These are phyloP conservation scores for Physocephala rufipes DNA, from an alignment of 2,888 invertebrate species.

Conservation along the genomic window DNA sequence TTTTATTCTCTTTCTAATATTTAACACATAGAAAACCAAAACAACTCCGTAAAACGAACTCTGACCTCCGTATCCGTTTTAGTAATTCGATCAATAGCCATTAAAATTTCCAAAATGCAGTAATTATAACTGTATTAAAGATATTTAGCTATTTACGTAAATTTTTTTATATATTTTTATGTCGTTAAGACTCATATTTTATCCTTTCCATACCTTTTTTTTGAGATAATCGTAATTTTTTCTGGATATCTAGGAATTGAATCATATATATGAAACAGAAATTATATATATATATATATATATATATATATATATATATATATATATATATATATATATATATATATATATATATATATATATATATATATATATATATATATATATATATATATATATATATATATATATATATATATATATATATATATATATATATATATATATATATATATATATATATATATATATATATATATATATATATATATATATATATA, in stretches of 20 bases:
- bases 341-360: background rate
- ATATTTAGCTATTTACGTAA: background rate
- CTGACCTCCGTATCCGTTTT: constrained; percentile 44
- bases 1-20: too few relatives aligned
- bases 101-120: constrained; percentile 58
- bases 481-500: background rate
- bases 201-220: too few relatives aligned
- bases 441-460: background rate
- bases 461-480: background rate
- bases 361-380: too few relatives aligned
- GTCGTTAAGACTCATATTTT: too few relatives aligned
- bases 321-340: background rate
- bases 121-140: constrained; percentile 49
- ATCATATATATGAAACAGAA: too few relatives aligned
- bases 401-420: background rate
- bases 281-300: background rate
- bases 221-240: too few relatives aligned
- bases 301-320: background rate
- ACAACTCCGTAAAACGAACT: background rate
- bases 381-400: background rate
- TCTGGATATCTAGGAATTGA: too few relatives aligned
- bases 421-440: background rate
- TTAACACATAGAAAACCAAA: too few relatives aligned
- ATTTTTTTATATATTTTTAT: background rate
- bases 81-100: constrained; percentile 59